phyloP scores from a whole-genome alignment of 2,113 vertebrate genomes.

The Pterophyllum scalare region DNA sequence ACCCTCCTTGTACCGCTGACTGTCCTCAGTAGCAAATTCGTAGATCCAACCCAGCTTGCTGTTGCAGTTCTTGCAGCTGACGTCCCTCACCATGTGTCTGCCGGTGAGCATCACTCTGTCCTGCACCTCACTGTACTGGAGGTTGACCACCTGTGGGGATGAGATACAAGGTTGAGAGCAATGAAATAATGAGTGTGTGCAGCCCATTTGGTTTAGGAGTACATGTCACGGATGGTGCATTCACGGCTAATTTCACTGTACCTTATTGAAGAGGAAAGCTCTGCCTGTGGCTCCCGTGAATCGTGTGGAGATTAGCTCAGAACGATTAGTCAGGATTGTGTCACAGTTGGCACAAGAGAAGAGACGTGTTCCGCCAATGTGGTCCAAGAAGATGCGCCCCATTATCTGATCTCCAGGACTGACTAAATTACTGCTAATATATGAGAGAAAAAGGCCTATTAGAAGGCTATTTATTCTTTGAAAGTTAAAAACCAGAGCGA shows the following conservation, averaged over 20 bases:
- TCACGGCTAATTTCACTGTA: slow-evolving; percentile 34
- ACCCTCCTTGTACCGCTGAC: slow-evolving; percentile 98
- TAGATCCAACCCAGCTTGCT: slow-evolving; percentile 99
- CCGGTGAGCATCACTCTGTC: slow-evolving; percentile 98
- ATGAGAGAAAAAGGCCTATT: background rate
- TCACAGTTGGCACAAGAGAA: slow-evolving; percentile 98
- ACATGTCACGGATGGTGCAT: background rate
- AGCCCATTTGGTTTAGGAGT: background rate
- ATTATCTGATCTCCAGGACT: slow-evolving; percentile 74
- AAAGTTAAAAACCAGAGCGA: background rate
- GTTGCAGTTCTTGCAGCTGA: slow-evolving; percentile 99
- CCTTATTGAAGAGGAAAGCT: slow-evolving; percentile 99
- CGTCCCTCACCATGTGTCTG: slow-evolving; percentile 97
- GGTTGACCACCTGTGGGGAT: slow-evolving; percentile 90
- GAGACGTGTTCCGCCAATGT: slow-evolving; percentile 97
- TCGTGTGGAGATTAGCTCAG: slow-evolving; percentile 96
- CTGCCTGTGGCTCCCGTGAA: slow-evolving; percentile 97
- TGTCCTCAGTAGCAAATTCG: slow-evolving; percentile 98
- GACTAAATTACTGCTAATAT: background rate
- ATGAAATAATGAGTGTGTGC: background rate
- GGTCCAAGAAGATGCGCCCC: slow-evolving; percentile 98
- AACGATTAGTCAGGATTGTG: slow-evolving; percentile 96
- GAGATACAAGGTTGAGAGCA: background rate
- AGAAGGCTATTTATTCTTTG: background rate
- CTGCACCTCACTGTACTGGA: slow-evolving; percentile 98